Conservation (phyloP, 1,140 invertebrate genomes). For the Ectropis grisescens region DNA sequence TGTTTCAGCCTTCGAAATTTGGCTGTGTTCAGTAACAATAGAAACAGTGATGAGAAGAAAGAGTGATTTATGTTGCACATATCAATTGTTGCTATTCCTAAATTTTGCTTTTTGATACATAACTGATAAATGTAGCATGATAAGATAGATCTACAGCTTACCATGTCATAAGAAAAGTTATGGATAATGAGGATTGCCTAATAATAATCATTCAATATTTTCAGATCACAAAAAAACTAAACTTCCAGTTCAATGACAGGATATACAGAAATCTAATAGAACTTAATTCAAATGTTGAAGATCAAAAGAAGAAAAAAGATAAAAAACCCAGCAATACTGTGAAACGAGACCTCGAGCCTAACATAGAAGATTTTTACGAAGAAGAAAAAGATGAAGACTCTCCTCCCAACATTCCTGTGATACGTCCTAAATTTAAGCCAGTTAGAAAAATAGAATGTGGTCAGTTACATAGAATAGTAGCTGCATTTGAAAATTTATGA, state of each 20-base stretch:
- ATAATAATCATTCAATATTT: conserved; percentile 10
- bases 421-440: conserved; percentile 44
- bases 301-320: conserved; percentile 27
- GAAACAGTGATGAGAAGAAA: too few relatives aligned
- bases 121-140: too few relatives aligned
- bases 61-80: too few relatives aligned
- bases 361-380: conserved; percentile 59
- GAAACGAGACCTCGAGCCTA: conserved; percentile 57
- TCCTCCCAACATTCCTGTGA: conserved; percentile 32
- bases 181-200: too few relatives aligned
- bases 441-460: conserved; percentile 35
- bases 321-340: conserved; percentile 16
- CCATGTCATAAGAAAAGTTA: too few relatives aligned
- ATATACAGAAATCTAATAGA: conserved; percentile 63
- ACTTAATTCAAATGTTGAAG: conserved; percentile 46
- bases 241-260: conserved; percentile 62
- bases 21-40: too few relatives aligned
- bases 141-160: too few relatives aligned
- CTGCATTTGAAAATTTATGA: conserved; percentile 53
- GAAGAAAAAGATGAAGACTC: conserved; percentile 39
- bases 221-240: conserved; percentile 57
- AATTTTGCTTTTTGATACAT: too few relatives aligned
- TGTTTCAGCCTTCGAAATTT: too few relatives aligned
- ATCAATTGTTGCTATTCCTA: too few relatives aligned
- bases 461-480: conserved; percentile 34